phyloP scores from a whole-genome alignment of 1,140 invertebrate species.

The Riptortus pedestris region DNA sequence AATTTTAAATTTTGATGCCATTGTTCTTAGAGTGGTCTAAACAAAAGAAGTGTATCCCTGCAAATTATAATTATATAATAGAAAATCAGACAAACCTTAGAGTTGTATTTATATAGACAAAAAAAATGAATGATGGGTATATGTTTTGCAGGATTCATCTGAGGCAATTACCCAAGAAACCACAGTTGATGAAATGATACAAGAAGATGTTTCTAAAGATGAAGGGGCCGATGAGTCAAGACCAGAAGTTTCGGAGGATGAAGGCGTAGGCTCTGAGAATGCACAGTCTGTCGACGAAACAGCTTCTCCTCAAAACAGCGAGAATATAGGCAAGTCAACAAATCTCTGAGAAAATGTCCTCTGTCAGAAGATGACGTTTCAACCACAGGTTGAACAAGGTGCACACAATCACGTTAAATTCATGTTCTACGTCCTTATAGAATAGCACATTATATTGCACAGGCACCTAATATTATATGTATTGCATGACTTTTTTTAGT shows the following conservation, averaged over 20 bases:
- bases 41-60: too few relatives aligned
- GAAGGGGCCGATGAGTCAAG: neutral
- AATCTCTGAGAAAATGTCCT: neutral
- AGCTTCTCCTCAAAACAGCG: constrained; percentile 9
- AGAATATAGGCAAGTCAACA: constrained; percentile 7
- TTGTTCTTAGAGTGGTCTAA: too few relatives aligned
- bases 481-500: too few relatives aligned
- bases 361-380: too few relatives aligned
- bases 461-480: too few relatives aligned
- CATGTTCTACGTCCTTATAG: neutral
- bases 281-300: constrained; percentile 19
- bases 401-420: neutral
- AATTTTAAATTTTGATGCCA: too few relatives aligned
- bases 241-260: constrained; percentile 30
- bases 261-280: constrained; percentile 21
- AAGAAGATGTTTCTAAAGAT: neutral
- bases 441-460: constrained; percentile 4
- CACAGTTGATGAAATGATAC: neutral
- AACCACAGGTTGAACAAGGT: neutral
- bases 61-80: too few relatives aligned
- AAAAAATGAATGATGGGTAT: too few relatives aligned
- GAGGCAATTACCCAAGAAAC: neutral
- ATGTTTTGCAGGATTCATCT: neutral
- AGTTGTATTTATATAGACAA: too few relatives aligned
- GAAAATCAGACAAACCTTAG: too few relatives aligned